Evolutionary conservation across 2,888 invertebrate species (phyloP), one percentile per base, ranked within the genome.

Genomic region (Pheosia tremula): DNA sequence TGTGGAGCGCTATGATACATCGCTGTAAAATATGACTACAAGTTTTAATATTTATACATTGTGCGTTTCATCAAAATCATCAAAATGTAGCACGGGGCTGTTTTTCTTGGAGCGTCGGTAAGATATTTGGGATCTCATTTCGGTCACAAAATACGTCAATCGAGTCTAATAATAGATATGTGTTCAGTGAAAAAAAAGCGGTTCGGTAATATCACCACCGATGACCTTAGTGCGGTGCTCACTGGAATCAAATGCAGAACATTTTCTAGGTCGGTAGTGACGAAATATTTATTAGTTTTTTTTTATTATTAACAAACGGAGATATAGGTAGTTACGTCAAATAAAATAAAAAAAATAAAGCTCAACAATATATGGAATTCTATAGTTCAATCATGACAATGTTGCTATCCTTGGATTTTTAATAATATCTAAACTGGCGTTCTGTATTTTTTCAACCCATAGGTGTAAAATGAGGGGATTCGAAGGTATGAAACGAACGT

Each of bases 91-190:
- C 64, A 38, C 63, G 61, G 64, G 61, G 60, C 57, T 78, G 79
- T 79, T 82, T 78, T 81, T 79, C 72, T 78, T 77, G 72, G 77
- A 80, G 69, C 69, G 45, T 24, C 24, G 24, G 24, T 24, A 24
- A 24, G 24, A 24, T 24, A 24, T 24, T 24, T 24, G 72, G 67
- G 70, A 70, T 71, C 57, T 63, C 60, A 67, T 63, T 67, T 69
- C 68, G 61, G 65, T 62, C 64, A 62, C 64, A 64, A 68, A 60
- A 54, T 63, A 76, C 81, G 78, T 79, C 81, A 80, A 66, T 75
- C 59, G 60, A 55, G 59, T 72, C 64, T 71, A 74, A 69, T 75
- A 75, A 78, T 76, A 75, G 65, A 72, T 68, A 24, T 24, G 24
- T 24, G 63, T 72, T 69, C 59, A 56, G 67, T 69, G 67, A 63